Percentiles rank a stretch among this genome's conserved stretches.
These are phyloP conservation scores for Seira musarum DNA, from an alignment of 2,888 invertebrate genomes.

Conservation along the genomic window DNA sequence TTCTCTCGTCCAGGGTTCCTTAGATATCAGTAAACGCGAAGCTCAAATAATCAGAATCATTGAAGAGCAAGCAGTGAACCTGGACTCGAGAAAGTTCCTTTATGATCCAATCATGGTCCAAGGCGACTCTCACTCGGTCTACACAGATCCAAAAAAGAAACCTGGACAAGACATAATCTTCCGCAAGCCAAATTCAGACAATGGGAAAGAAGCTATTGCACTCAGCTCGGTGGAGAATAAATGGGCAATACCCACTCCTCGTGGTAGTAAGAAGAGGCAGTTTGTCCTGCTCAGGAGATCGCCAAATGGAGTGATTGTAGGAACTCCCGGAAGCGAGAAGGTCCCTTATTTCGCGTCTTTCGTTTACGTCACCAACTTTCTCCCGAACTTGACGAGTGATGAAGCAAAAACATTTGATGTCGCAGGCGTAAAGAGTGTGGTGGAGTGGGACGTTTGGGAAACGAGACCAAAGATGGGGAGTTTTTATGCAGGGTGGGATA, in stretches of 20 bases:
- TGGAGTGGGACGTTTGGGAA: slow-evolving; percentile 37
- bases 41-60: too few relatives aligned
- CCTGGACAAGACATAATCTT: not conserved
- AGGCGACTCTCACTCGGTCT: not conserved
- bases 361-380: slow-evolving; percentile 23
- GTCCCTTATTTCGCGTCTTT: slow-evolving; percentile 12
- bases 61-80: not conserved
- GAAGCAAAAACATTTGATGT: too few relatives aligned
- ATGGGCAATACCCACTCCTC: slow-evolving; percentile 25
- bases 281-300: slow-evolving; percentile 21
- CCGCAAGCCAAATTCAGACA: not conserved
- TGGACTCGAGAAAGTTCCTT: slow-evolving; percentile 8
- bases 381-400: too few relatives aligned
- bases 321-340: not conserved
- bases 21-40: too few relatives aligned
- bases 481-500: slow-evolving; percentile 31
- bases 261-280: slow-evolving; percentile 30
- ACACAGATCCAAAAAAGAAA: not conserved
- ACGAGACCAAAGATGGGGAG: not conserved
- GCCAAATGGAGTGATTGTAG: too few relatives aligned
- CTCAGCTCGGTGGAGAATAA: slow-evolving; percentile 4
- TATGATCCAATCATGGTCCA: slow-evolving; percentile 15
- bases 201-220: slow-evolving; percentile 25
- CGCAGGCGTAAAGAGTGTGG: not conserved
- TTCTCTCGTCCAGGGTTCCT: too few relatives aligned